Conservation (phyloP, 2,888 invertebrate genomes). For the Germaria angustata region DNA sequence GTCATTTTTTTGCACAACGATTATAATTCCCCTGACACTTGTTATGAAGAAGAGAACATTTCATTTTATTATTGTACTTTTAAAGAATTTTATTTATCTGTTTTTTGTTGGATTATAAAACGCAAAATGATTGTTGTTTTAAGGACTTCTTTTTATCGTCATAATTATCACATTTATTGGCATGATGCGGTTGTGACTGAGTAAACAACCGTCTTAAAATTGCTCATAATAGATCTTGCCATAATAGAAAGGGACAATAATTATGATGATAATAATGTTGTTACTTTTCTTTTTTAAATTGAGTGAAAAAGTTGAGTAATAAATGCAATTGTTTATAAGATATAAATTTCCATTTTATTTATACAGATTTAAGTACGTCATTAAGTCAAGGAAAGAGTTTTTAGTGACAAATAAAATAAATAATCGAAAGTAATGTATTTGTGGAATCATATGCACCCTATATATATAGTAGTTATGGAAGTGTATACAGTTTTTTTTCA, state of each 20-base stretch:
- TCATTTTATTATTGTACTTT: background rate
- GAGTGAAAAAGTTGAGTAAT: slow-evolving; percentile 40
- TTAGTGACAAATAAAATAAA: background rate
- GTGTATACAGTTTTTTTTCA: no score
- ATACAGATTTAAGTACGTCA: slow-evolving; percentile 4
- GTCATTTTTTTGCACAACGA: slow-evolving; percentile 21
- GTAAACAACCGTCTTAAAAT: slow-evolving; percentile 8
- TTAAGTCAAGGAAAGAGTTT: slow-evolving; percentile 15
- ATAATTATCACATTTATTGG: slow-evolving; percentile 20
- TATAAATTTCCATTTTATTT: slow-evolving; percentile 48
- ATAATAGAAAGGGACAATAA: slow-evolving; percentile 1
- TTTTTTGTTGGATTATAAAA: slow-evolving; percentile 37
- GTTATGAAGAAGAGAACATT: slow-evolving; percentile 28
- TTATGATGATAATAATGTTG: background rate
- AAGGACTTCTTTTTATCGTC: slow-evolving; percentile 39
- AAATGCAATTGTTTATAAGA: slow-evolving; percentile 61
- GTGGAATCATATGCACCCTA: background rate
- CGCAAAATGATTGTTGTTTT: slow-evolving; percentile 50
- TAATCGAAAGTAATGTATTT: background rate
- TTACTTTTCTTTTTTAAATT: slow-evolving; percentile 15
- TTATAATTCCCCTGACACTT: slow-evolving; percentile 37
- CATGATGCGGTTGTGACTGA: slow-evolving; percentile 7
- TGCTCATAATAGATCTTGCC: background rate
- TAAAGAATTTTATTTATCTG: slow-evolving; percentile 22
- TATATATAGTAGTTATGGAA: no score